Conservation (phyloP, 2,888 invertebrate genomes). For the Megamerina dolium region DNA sequence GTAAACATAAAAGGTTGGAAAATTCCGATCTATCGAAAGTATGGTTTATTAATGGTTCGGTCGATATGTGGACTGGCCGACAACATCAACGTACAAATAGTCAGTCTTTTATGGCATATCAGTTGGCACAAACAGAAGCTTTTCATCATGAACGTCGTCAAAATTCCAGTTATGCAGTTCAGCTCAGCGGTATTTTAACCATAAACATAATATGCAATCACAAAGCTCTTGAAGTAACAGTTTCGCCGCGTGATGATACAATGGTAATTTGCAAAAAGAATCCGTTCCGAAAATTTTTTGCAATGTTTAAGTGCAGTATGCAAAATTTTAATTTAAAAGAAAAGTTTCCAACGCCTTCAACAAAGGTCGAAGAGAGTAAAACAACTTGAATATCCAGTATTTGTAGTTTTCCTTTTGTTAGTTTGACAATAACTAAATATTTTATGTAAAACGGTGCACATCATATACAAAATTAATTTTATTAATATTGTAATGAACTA, state of each 20-base stretch:
- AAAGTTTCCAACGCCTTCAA: no score
- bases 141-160: constrained; percentile 25
- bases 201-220: constrained; percentile 24
- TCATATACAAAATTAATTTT: no score
- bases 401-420: no score
- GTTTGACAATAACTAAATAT: no score
- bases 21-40: constrained; percentile 5
- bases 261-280: constrained; percentile 25
- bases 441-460: no score
- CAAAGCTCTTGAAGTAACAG: constrained; percentile 26
- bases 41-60: constrained; percentile 29
- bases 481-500: constrained; percentile 5
- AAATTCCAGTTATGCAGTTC: constrained; percentile 25
- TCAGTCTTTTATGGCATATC: constrained; percentile 30
- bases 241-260: constrained; percentile 19
- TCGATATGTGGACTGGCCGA: constrained; percentile 41
- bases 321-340: constrained; percentile 35
- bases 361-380: no score
- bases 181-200: constrained; percentile 29
- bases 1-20: constrained; percentile 25
- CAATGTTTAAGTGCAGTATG: constrained; percentile 32
- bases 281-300: constrained; percentile 39
- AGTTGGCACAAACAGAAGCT: constrained; percentile 32
- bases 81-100: constrained; percentile 26
- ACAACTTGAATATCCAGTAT: no score